These are phyloP conservation scores for Erynnis tages DNA, from an alignment of 2,888 invertebrate species.

Conservation along the genomic window DNA sequence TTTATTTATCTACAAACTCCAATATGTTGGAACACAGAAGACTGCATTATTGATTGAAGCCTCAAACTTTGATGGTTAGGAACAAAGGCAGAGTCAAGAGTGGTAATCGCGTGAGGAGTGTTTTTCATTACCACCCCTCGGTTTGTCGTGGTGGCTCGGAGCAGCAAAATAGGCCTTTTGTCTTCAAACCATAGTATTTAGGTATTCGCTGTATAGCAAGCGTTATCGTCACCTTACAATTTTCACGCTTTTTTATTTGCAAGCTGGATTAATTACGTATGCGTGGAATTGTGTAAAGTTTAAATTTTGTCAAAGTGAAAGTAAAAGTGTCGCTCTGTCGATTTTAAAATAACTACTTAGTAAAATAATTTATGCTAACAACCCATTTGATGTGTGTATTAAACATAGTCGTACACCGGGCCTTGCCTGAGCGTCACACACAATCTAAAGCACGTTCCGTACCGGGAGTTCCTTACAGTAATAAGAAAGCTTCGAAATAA, in stretches of 20 bases:
- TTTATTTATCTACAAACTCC: no score
- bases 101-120: conserved; percentile 48
- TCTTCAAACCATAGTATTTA: conserved; percentile 55
- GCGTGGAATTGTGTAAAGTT: no score
- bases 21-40: background rate
- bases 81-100: conserved; percentile 39
- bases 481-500: conserved; percentile 54
- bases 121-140: conserved; percentile 68
- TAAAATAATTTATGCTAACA: no score
- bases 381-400: no score
- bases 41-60: conserved; percentile 13
- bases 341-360: no score
- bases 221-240: background rate
- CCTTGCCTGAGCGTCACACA: no score
- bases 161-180: conserved; percentile 49
- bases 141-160: conserved; percentile 1
- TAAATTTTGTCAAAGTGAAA: no score
- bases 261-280: no score
- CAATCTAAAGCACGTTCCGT: conserved; percentile 36
- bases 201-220: conserved; percentile 30
- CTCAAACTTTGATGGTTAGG: conserved; percentile 33
- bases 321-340: no score
- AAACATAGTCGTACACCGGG: no score
- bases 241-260: no score
- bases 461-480: conserved; percentile 31